Base-by-base conservation (phyloP, 1,140 invertebrate species). In the Saccostrea cuccullata region DNA sequence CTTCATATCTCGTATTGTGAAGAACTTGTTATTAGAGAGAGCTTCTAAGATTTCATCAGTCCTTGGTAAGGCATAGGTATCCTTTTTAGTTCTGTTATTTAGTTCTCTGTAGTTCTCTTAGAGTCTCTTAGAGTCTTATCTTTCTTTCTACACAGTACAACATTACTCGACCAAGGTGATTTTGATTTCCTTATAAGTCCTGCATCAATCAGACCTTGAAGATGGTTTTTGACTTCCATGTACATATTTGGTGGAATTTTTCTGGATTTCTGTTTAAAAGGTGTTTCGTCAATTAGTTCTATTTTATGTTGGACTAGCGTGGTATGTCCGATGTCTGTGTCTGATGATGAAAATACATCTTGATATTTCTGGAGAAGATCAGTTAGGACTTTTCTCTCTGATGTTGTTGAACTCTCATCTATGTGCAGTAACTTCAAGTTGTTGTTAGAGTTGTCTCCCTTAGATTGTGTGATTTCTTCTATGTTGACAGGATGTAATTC, bases 401-500 rank as follows among this genome's bases (percentile, higher is more conserved):
- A 15, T 64, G 15, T n/a, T 64, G 60, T 15, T n/a, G n/a, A 64
- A 20, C n/a, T 64, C 15, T 64, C 60, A 64, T 64, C 60, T 20
- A 64, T 47, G 47, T 47, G 47, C 1, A 47, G 47, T 47, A 47
- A 47, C 9, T 47, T 47, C 47, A 47, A 9, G 47, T 47, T 47
- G 47, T 47, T 47, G 47, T 47, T 64, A 5, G 15, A 20, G 60
- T 20, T 20, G n/a, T 64, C n/a, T 64, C 15, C n/a, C n/a, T 64
- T 64, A 15, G n/a, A 20, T 5, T 64, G 15, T n/a, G 60, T n/a
- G n/a, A 20, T n/a, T 20, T 15, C 89, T 87, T 85, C 87, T 89
- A 47, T 47, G 5, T 47, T 6, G 9, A 47, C 47, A 47, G 47
- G 47, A 47, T 47, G 47, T 47, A 47, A 5, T 6, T 47, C 47